phyloP scores from a whole-genome alignment of 2,113 vertebrate genomes.

The Cephalopholis sonnerati region DNA sequence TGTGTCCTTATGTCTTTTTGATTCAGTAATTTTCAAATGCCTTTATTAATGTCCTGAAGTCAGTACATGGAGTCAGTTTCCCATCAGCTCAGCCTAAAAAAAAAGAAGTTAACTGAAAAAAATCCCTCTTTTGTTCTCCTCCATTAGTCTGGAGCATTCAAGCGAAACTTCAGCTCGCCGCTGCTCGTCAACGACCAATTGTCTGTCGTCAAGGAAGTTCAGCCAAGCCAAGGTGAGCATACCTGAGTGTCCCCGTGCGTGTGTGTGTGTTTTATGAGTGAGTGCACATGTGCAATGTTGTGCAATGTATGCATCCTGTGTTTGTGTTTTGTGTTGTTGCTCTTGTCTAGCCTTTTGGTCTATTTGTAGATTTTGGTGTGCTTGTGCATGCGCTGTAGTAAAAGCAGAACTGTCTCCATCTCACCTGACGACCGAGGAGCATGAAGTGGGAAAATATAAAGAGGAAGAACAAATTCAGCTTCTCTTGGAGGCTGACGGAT shows the following conservation, averaged over 20 bases:
- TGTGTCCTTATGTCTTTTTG: constrained; percentile 17
- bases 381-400: constrained; percentile 58
- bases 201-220: constrained; percentile 85
- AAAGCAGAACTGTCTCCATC: constrained; percentile 68
- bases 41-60: constrained; percentile 6
- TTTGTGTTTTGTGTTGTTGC: constrained; percentile 61
- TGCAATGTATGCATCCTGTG: constrained; percentile 50
- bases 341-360: constrained; percentile 53
- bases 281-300: constrained; percentile 27
- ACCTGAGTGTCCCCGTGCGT: background rate
- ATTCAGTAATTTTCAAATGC: constrained; percentile 27
- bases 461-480: constrained; percentile 72
- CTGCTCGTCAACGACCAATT: constrained; percentile 89
- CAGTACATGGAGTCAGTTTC: background rate
- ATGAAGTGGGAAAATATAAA: constrained; percentile 70
- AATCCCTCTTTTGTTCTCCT: constrained; percentile 47
- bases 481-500: constrained; percentile 66
- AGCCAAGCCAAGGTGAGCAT: constrained; percentile 81
- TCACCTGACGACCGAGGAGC: constrained; percentile 57
- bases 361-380: constrained; percentile 50
- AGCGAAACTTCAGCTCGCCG: constrained; percentile 93
- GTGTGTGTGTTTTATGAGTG: constrained; percentile 24
- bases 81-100: background rate
- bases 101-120: constrained; percentile 34
- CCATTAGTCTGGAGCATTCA: constrained; percentile 89